Evolutionary conservation across 92 coral and sea anemone species (phyloP).

Genomic region (Montipora capitata): DNA sequence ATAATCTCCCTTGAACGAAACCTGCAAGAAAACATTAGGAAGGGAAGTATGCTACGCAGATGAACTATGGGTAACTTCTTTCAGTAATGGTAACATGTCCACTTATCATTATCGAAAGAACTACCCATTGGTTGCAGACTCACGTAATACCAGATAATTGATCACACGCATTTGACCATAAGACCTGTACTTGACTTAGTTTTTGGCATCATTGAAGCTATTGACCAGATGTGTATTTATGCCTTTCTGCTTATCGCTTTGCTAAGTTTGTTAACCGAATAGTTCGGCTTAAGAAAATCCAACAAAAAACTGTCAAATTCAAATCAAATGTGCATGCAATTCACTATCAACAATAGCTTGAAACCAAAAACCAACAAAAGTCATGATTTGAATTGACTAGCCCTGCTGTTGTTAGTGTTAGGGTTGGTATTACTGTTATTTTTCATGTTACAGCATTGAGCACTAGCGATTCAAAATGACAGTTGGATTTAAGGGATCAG

Average conservation of each 20-base stretch:
- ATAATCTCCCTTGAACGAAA: slow-evolving; percentile 16
- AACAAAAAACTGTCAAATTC: neutral
- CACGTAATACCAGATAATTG: neutral
- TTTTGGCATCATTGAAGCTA: neutral
- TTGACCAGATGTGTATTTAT: too few relatives aligned
- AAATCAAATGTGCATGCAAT: slow-evolving; percentile 1
- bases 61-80: slow-evolving; percentile 1
- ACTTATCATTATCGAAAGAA: neutral
- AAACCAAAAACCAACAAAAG: neutral
- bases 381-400: slow-evolving; percentile 14
- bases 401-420: slow-evolving; percentile 17
- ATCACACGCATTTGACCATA: neutral
- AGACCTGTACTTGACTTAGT: neutral
- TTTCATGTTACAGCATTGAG: slow-evolving; percentile 4
- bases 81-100: neutral
- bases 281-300: neutral
- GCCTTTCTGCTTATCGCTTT: too few relatives aligned
- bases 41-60: slow-evolving; percentile 11
- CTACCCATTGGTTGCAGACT: neutral
- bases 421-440: slow-evolving; percentile 3
- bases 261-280: too few relatives aligned
- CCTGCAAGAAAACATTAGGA: slow-evolving; percentile 3
- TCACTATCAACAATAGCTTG: slow-evolving; percentile 29
- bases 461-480: slow-evolving; percentile 15
- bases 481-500: slow-evolving; percentile 8